These are phyloP conservation scores for Dendrophyllia cribrosa DNA, from an alignment of 64 coral and sea anemone species.

Conservation along the genomic window DNA sequence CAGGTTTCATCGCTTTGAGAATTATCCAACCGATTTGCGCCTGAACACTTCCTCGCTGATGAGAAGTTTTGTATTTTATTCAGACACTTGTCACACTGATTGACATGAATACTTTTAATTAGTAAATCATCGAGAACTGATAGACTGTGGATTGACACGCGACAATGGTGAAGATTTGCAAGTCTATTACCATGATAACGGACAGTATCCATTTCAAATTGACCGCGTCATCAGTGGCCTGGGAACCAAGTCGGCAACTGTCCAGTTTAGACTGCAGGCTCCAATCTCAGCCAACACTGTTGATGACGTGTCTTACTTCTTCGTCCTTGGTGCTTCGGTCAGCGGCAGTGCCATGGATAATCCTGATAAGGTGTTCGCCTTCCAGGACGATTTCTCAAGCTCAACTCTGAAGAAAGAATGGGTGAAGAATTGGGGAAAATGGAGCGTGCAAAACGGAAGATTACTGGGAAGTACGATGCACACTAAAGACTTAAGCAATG, in stretches of 20 bases:
- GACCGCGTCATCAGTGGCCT: no score
- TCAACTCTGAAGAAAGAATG: constrained; percentile 21
- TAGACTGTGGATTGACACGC: no score
- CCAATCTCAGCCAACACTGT: no score
- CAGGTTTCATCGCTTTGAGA: no score
- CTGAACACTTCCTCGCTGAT: background rate
- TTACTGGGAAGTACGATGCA: constrained; percentile 45
- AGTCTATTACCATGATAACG: no score
- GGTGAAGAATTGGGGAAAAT: constrained; percentile 57
- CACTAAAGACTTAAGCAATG: background rate
- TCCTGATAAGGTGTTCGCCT: constrained; percentile 44
- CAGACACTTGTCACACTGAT: background rate
- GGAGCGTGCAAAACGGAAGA: constrained; percentile 53
- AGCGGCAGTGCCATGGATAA: constrained; percentile 40
- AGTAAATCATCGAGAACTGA: no score
- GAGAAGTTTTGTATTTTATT: background rate
- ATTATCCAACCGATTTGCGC: no score
- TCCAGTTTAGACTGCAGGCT: no score
- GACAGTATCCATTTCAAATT: no score
- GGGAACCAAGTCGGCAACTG: no score
- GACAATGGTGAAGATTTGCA: no score
- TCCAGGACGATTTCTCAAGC: constrained; percentile 54
- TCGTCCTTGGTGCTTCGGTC: constrained; percentile 35
- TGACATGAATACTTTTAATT: background rate
- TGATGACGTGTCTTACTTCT: constrained; percentile 2